Evolutionary conservation across 2,797 vertebrate genomes (phyloP), one percentile per base, ranked within the genome.

Genomic region (Novumbra hubbsi): DNA sequence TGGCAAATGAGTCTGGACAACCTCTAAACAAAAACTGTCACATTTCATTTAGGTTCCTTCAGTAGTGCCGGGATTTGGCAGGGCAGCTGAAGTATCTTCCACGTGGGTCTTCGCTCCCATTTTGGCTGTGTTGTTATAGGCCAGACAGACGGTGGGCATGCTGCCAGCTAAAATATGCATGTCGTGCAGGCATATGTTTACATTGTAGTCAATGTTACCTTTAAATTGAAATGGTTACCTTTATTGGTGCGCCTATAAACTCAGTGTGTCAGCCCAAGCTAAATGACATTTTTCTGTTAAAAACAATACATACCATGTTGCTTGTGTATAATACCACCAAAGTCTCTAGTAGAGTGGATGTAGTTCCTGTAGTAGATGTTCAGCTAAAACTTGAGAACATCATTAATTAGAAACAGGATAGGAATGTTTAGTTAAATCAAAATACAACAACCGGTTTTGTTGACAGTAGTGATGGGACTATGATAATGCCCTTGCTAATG

Each of bases 1-100:
- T 86, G 85, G 86, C 89, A 93, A 92, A 93, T 92, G 89, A 91
- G 88, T 91, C 82, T 92, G 85, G 91, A 90, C 89, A 91, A 87
- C 87, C 91, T 90, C 90, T 92, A 91, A 93, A 93, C 89, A 92
- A 93, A 93, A 91, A 82, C 89, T 93, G 91, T 92, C 90, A 91
- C 87, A 90, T 90, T 92, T 85, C 78, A 91, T 93, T 93, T 89
- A 76, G 85, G 52, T 83, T 86, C 83, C 83, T 77, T 88, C 84
- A 84, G 80, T n/a, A 77, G 85, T 80, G 80, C 80, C 73, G 80
- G 86, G 85, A 88, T 89, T 91, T 92, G 90, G 86, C 90, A 93
- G 84, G 80, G 68, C 85, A 80, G 87, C 85, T 80, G 77, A 85
- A 83, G 82, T 80, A 77, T 91, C 89, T 87, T 90, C 86, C 85